Evolutionary conservation across 2,797 vertebrate species (phyloP), one percentile per base, ranked within the genome.

Genomic region (Epinephelus coioides): DNA sequence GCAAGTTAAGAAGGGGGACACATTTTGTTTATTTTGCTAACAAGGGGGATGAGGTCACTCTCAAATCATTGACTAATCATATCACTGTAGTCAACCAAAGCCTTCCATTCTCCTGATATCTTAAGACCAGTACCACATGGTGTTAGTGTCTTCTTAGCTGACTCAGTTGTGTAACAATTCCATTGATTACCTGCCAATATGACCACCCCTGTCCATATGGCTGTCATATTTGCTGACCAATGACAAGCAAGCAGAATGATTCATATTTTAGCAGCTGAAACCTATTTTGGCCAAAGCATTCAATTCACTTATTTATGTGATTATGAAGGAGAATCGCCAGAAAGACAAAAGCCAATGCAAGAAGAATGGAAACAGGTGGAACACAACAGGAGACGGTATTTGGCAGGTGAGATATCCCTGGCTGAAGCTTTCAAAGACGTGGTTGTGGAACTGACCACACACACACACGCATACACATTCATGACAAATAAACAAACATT

Each of bases 351-450:
- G 25, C 54, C 44, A 21, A 40, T 4, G 25, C 12, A 38, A 25
- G 44, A 46, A 30, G n/a, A 74, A 78, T 62, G 34, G 54, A 73
- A 61, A 55, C 73, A 47, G 63, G 56, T 59, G 69, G 69, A 51
- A 21, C 6, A 23, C 47, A 60, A 65, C 78, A 66, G 49, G 69
- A 73, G 25, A 34, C 3, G 0, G 11, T 12, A 23, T 50, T 71
- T 78, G 56, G 71, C 71, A 74, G 53, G 55, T 34, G 55, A 54
- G 18, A 60, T 23, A 17, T 50, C 5, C 14, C 10, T 64, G 73
- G 57, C 62, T 76, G 44, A 47, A 59, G 56, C 50, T 63, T 25
- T 25, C 23, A 60, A 13, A 65, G 12, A 51, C 2, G 10, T 27
- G 50, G 19, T 27, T 30, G 5, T 43, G 30, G 21, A 69, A 17